Evolutionary conservation across 2,113 vertebrate species (phyloP).

Genomic region (Neoarius graeffei): DNA sequence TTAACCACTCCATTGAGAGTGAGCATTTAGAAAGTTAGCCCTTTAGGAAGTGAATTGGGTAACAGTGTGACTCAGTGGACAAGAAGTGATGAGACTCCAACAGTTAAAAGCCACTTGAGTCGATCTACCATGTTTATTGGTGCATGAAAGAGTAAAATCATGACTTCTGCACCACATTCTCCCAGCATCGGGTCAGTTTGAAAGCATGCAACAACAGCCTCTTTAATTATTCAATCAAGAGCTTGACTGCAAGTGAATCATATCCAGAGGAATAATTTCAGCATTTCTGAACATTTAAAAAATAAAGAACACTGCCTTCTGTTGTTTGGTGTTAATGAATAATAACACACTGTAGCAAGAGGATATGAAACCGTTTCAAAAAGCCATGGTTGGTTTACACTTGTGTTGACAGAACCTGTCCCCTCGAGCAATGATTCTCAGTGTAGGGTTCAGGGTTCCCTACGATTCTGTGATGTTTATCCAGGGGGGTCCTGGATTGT

Average conservation of each 20-base stretch:
- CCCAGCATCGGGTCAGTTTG: conserved; percentile 24
- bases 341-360: not conserved
- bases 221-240: conserved; percentile 49
- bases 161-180: conserved; percentile 7
- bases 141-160: conserved; percentile 20
- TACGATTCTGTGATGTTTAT: not conserved
- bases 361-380: not conserved
- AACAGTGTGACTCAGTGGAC: conserved; percentile 19
- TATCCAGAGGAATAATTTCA: conserved; percentile 23
- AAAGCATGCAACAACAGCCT: conserved; percentile 18
- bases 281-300: conserved; percentile 9
- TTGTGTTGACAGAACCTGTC: not conserved
- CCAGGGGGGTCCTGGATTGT: not conserved
- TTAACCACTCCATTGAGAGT: conserved; percentile 7
- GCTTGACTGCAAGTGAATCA: conserved; percentile 22
- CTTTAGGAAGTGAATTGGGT: conserved; percentile 33
- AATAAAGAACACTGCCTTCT: conserved; percentile 9
- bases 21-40: conserved; percentile 23
- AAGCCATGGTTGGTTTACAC: not conserved
- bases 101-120: conserved; percentile 41
- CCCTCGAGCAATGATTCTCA: not conserved
- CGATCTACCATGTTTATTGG: not conserved
- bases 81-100: conserved; percentile 38
- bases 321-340: conserved; percentile 26
- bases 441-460: not conserved